Conservation (phyloP, 2,888 invertebrate species). For the Chirona hameri region DNA sequence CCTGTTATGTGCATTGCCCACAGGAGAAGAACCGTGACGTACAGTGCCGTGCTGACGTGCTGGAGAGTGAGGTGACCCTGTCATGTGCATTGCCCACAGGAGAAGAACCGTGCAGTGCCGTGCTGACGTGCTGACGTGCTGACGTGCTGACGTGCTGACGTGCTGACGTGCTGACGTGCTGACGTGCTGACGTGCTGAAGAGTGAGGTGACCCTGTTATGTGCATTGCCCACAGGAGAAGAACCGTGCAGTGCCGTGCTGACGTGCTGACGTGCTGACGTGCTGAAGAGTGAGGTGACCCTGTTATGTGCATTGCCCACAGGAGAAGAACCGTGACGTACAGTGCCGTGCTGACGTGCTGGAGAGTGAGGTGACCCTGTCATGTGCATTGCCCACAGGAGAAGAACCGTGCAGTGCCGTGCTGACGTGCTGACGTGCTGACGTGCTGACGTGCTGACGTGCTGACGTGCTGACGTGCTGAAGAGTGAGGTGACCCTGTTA, state of each 20-base stretch:
- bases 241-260: slow-evolving; percentile 48
- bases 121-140: slow-evolving; percentile 54
- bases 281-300: slow-evolving; percentile 71
- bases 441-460: too few relatives aligned
- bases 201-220: slow-evolving; percentile 79
- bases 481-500: slow-evolving; percentile 75
- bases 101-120: slow-evolving; percentile 49
- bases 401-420: slow-evolving; percentile 48
- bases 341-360: slow-evolving; percentile 47
- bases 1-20: too few relatives aligned
- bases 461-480: slow-evolving; percentile 47
- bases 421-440: slow-evolving; percentile 54
- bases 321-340: slow-evolving; percentile 61
- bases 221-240: too few relatives aligned
- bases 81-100: too few relatives aligned
- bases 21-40: slow-evolving; percentile 64
- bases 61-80: slow-evolving; percentile 72
- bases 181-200: slow-evolving; percentile 49
- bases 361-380: slow-evolving; percentile 72
- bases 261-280: slow-evolving; percentile 68
- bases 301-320: too few relatives aligned
- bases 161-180: too few relatives aligned
- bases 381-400: too few relatives aligned
- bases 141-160: too few relatives aligned
- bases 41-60: slow-evolving; percentile 43